Conservation (phyloP, 2,797 vertebrate species). For the Alcedo quadribrachys region DNA sequence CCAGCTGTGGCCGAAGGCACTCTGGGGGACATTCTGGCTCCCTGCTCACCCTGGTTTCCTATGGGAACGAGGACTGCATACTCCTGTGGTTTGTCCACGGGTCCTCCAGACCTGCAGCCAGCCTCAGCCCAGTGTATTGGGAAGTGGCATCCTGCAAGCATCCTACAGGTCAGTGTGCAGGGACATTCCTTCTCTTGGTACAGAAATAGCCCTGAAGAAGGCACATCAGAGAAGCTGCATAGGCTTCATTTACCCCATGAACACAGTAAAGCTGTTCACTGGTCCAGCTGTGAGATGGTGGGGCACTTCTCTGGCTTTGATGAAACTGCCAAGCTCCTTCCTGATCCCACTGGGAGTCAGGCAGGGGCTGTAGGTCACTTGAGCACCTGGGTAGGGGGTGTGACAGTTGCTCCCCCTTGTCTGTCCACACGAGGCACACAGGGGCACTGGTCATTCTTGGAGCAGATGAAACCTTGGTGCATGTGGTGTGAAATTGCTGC, state of each 20-base stretch:
- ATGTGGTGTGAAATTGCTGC: not conserved
- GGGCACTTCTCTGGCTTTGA: not conserved
- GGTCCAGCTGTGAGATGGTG: not conserved
- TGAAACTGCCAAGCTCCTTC: not conserved
- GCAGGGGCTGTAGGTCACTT: not conserved
- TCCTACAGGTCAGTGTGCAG: not conserved
- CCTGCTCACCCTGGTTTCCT: not conserved
- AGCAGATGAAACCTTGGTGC: not conserved
- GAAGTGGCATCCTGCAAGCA: not conserved
- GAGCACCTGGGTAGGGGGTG: not conserved
- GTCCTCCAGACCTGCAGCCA: not conserved
- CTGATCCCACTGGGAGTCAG: not conserved
- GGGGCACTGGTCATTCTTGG: not conserved
- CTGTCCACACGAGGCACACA: not conserved
- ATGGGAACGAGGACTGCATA: rapidly evolving
- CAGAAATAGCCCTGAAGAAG: not conserved
- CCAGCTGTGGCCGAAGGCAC: slow-evolving; percentile 12
- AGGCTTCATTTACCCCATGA: not conserved
- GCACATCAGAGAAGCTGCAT: not conserved
- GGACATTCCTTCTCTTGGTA: not conserved
- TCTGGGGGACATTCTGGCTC: not conserved
- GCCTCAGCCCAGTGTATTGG: not conserved
- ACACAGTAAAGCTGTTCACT: not conserved
- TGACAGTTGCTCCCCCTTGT: not conserved
- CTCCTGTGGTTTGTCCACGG: not conserved